Conservation (phyloP, 2,113 vertebrate species). For the Neolamprologus caudopunctatus region DNA sequence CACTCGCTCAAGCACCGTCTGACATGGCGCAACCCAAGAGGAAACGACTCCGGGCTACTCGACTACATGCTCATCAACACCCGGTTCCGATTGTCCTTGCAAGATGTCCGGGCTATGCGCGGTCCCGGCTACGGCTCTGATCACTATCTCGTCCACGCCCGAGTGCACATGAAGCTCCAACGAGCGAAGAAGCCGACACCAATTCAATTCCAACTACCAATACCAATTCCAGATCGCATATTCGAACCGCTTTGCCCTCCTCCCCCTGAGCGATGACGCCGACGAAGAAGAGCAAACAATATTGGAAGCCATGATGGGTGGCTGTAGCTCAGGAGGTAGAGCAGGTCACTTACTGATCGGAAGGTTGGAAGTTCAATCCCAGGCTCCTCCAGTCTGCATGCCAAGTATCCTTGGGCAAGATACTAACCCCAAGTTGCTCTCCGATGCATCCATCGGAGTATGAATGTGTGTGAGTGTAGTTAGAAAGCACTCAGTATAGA, state of each 20-base stretch:
- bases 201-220: not conserved
- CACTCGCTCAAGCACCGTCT: not conserved
- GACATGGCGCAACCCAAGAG: not conserved
- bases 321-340: no score
- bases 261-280: not conserved
- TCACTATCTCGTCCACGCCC: not conserved
- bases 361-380: no score
- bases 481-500: no score
- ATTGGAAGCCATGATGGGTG: not conserved
- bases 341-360: no score
- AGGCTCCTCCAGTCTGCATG: no score
- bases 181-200: not conserved
- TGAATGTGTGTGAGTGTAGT: no score
- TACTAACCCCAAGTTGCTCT: no score
- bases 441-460: no score
- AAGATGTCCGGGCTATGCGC: not conserved
- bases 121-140: not conserved
- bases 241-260: not conserved
- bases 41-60: not conserved
- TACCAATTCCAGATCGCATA: not conserved
- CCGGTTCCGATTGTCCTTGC: fast-evolving
- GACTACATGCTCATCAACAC: not conserved
- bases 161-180: not conserved
- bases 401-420: no score
- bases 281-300: not conserved